Evolutionary conservation across 1,140 invertebrate genomes (phyloP).

Genomic region (Hydropsyche tenuis): DNA sequence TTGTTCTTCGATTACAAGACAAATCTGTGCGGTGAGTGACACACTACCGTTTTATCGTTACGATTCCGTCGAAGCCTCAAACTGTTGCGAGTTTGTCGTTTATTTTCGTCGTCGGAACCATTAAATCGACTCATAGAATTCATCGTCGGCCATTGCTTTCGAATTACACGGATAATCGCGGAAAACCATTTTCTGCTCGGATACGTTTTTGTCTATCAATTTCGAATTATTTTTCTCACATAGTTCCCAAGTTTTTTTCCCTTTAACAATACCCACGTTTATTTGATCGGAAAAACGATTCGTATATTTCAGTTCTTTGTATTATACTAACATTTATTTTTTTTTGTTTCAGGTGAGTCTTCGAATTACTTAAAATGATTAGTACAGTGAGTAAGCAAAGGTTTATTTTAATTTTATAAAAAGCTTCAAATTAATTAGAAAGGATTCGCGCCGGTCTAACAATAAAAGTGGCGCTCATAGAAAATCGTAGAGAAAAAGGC

Average conservation of each 20-base stretch:
- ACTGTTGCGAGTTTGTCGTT: not conserved
- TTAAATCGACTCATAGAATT: not conserved
- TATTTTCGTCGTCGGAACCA: slow-evolving; percentile 1
- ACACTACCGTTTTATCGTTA: no score
- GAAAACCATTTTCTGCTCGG: slow-evolving; percentile 14
- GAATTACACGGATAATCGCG: slow-evolving; percentile 18
- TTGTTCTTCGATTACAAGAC: no score
- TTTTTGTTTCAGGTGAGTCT: slow-evolving; percentile 10
- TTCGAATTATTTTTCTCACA: not conserved
- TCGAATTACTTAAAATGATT: not conserved
- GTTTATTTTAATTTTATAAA: not conserved
- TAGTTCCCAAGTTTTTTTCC: not conserved
- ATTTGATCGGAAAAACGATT: no score
- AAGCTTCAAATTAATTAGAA: not conserved
- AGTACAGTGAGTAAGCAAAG: not conserved
- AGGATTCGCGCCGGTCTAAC: not conserved
- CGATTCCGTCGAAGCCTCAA: no score
- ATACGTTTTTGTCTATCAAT: not conserved
- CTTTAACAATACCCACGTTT: no score
- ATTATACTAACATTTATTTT: no score
- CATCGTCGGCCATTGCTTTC: not conserved
- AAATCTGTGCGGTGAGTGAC: no score
- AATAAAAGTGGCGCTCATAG: not conserved
- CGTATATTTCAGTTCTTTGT: no score
- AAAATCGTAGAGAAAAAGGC: not conserved